Base-by-base conservation (phyloP, 35 echinoderm and acorn worm species). In the Patiria miniata region DNA sequence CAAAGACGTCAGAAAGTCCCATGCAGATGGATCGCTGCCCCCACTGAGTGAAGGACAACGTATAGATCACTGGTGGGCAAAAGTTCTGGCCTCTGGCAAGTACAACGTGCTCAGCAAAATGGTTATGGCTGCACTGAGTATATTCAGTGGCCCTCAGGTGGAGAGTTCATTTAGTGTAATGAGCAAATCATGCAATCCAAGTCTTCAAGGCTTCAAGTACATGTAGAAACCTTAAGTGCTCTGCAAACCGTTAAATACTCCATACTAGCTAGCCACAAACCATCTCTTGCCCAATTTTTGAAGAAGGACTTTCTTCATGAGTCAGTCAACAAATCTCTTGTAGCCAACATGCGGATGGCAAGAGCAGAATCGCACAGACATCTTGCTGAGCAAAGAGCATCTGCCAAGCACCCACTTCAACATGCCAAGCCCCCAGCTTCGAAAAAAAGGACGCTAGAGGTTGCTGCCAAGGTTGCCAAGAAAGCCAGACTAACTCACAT, bases 81-180 rank as follows among this genome's bases (percentile, higher is more conserved):
- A 19, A 53, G 6, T 83, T 22, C 21, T 30, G 12, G 37, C 22
- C 2, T 30, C 44, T 32, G 81, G 81, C 44, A 83, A 83, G 37
- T 83, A 83, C 54, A 50, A 21, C 7, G 52, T 52, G 44, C 81
- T 83, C 21, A 33, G 81, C 19, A 83, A 56, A 33, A 37, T 83
- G 51, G 81, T 37, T 6, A 28, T 83, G 21, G 81, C 81, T 32
- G 54, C 54, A 5, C 51, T 83, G 21, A 55, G 47, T 56, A 54
- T 50, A 21, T 83, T 53, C 19, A 50, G 54, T 57, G 81, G 52
- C 30, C 81, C 40, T 9, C 81, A 83, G 19, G 81, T 83, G 36
- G 81, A 83, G 19, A 83, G 81, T 50, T 83, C 81, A 1, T 83
- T 83, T 28, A 83, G 81, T 56, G 51, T 83, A 19, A 83, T 83